Conservation (phyloP, 2,113 vertebrate species). For the Marmota flaviventris region DNA sequence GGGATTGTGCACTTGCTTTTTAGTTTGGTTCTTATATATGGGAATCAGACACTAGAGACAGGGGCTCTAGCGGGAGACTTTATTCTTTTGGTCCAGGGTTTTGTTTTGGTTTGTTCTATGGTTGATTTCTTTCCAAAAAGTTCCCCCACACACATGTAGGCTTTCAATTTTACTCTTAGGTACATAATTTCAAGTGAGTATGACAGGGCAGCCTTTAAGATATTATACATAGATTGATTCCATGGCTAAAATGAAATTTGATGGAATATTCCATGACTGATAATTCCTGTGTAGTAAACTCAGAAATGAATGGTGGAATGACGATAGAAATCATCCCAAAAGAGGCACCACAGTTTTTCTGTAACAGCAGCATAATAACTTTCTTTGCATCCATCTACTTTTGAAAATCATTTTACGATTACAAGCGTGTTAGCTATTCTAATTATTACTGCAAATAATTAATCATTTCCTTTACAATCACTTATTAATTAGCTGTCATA, state of each 20-base stretch:
- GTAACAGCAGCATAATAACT: slow-evolving; percentile 49
- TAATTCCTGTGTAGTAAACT: slow-evolving; percentile 29
- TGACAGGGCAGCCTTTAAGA: slow-evolving; percentile 10
- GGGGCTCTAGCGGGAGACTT: slow-evolving; percentile 48
- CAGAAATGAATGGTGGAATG: slow-evolving; percentile 5
- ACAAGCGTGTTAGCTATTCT: slow-evolving; percentile 69
- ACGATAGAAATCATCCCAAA: slow-evolving; percentile 49
- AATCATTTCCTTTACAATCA: slow-evolving; percentile 80
- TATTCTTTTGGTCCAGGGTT: slow-evolving; percentile 70
- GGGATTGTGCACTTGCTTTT: slow-evolving; percentile 68
- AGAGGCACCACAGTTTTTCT: background rate
- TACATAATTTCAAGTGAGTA: slow-evolving; percentile 60
- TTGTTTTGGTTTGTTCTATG: slow-evolving; percentile 68
- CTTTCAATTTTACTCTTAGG: slow-evolving; percentile 44
- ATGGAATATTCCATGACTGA: background rate
- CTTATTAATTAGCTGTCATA: slow-evolving; percentile 80
- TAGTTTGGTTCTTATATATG: slow-evolving; percentile 72
- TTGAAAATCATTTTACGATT: slow-evolving; percentile 69
- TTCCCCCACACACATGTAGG: background rate
- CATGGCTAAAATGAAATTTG: slow-evolving; percentile 33
- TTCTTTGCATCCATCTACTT: slow-evolving; percentile 57
- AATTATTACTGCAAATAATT: slow-evolving; percentile 81
- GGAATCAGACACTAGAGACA: slow-evolving; percentile 55
- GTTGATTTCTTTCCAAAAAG: slow-evolving; percentile 67
- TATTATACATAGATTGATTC: slow-evolving; percentile 1